Base-by-base conservation (phyloP, 2,888 invertebrate species). In the Invenusta paracnida region DNA sequence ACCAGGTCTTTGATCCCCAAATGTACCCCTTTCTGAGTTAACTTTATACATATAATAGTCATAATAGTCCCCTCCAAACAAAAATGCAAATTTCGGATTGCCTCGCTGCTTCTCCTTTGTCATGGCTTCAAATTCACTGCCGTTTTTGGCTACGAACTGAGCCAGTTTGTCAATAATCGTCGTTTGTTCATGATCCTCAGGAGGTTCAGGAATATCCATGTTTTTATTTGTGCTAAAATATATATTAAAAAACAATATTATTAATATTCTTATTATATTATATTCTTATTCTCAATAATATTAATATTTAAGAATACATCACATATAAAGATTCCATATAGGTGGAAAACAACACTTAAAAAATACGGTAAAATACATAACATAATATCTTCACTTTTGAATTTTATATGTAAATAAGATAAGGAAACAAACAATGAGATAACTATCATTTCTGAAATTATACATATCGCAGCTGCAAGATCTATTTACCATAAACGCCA, bases 151-250 rank as follows among this genome's bases (percentile, higher is more conserved):
- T 88, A 99, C 98, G 94, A 98, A 98, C 92, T 97, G 96, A 17
- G 98, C 98, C 89, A 98, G 93, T 93, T 98, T 98, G 93, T 98
- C 98, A 90, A 99, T 98, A 90, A 98, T 97, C 93, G 96, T 97
- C 91, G 95, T 94, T 90, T 97, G 94, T 91, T 98, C 97, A 90
- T 95, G 95, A 93, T 98, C 98, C 92, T 85, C 84, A 28, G 85
- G 85, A 67, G 73, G 73, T 25, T 73, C 73, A 23, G 73, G 73
- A 73, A 73, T 5, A 73, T 73, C 23, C 73, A 73, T 73, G 5
- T 5, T 73, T 48, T 48, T 11, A 48, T 48, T 17, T 48, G 17
- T 17, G 17, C 5, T 11, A 48, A 48, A 48, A 48, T 11, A 11
- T 48, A 48, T 11, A 48, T 48, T 48, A 5, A 11, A 11, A 48